Base-by-base conservation (phyloP, 2,888 invertebrate genomes). In the Caenorhabditis imperialis region DNA sequence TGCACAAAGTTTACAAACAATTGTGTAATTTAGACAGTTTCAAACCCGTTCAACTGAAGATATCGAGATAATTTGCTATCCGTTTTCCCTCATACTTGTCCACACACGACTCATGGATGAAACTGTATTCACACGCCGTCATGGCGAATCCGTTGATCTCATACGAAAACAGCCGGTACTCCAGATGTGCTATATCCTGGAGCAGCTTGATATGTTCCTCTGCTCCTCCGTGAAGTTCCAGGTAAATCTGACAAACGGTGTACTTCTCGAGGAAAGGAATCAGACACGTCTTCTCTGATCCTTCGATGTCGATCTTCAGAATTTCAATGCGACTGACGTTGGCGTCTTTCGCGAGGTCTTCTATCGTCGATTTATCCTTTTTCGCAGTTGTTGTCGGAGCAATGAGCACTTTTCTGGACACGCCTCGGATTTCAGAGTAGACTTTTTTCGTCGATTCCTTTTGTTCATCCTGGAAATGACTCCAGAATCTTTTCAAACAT, bases 81-180 rank as follows among this genome's bases (percentile, higher is more conserved):
- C 44, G 44, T 14, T 47, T 10, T 6, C 27, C 70, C 4, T 54
- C 75, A 22, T 79, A 79, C 20, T 67, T 63, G 1, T 72, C 61
- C 20, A 77, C 18, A 37, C 79, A 79, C 4, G 40, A 23, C 22
- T 63, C 62, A 53, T 75, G 69, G 27, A 79, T 75, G 38, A 77
- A 79, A 54, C 75, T 75, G 60, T 77, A 79, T 45, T 79, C 79
- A 47, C 77, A 77, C 0, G 79, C 79, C 5, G 7, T 37, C 42
- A 79, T 48, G 14, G 45, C 61, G 35, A 22, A 45, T 35, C 79
- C 79, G 57, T 79, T 79, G 18, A 79, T 51, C 62, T 79, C 79
- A 50, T 72, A 79, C 18, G 75, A 75, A 38, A 73, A 79, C 1
- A 79, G 37, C 3, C 61, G 63, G 55, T 77, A 79, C 1, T 58